Evolutionary conservation across 2,888 invertebrate species (phyloP).

Genomic region (Meta bourneti): DNA sequence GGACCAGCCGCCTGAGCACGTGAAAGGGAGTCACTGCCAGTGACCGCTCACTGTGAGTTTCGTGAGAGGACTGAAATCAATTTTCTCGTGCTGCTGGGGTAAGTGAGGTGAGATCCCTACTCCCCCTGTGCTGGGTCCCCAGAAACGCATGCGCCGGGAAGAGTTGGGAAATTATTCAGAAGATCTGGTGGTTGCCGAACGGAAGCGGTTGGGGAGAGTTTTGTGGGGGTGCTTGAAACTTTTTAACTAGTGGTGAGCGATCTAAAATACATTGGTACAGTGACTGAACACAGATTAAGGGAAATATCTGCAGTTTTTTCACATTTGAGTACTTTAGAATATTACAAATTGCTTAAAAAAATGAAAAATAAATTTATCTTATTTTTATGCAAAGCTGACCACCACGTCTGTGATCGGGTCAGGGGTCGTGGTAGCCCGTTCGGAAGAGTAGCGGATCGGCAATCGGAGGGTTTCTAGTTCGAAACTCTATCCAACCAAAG

Average conservation of each 20-base stretch:
- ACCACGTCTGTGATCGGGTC: too few relatives aligned
- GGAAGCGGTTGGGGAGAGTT: constrained; percentile 5
- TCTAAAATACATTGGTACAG: neutral
- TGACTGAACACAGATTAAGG: too few relatives aligned
- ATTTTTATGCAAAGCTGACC: too few relatives aligned
- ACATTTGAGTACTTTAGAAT: too few relatives aligned
- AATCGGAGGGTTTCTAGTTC: too few relatives aligned
- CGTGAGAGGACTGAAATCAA: constrained; percentile 62
- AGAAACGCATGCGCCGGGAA: constrained; percentile 32
- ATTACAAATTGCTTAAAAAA: too few relatives aligned
- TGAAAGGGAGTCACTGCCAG: neutral
- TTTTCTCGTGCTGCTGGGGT: constrained; percentile 43
- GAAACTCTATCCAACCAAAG: too few relatives aligned
- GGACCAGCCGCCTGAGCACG: constrained; percentile 1
- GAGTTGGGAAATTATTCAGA: neutral
- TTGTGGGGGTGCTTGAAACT: neutral
- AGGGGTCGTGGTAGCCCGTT: too few relatives aligned
- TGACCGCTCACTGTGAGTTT: constrained; percentile 1
- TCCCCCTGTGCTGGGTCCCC: neutral
- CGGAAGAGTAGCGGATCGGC: too few relatives aligned
- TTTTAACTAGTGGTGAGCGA: neutral
- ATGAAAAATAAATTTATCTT: too few relatives aligned
- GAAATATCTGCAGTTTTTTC: too few relatives aligned
- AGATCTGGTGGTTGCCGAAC: neutral
- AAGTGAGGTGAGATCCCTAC: constrained; percentile 16